Percentiles rank a stretch among this genome's conserved stretches.
These are phyloP conservation scores for Forbesichthys agassizii DNA, from an alignment of 2,113 vertebrate genomes.

Conservation along the genomic window DNA sequence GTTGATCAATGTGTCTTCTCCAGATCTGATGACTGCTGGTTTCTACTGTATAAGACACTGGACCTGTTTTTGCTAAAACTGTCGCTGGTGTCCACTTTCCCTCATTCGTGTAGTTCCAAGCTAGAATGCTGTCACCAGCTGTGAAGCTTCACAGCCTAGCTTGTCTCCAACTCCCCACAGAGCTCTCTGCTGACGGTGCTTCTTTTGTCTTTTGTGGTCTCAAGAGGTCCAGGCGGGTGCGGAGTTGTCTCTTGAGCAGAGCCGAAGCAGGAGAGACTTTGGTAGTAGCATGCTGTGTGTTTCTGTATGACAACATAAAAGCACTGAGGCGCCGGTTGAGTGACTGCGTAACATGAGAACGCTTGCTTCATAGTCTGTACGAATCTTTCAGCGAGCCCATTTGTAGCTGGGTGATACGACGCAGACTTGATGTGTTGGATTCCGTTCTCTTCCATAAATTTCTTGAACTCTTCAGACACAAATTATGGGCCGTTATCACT, in stretches of 20 bases:
- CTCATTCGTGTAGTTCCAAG: not conserved
- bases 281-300: slow-evolving; percentile 6
- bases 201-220: not conserved
- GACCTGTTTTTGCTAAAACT: too few species aligned
- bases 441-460: not conserved
- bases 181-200: not conserved
- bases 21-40: not conserved
- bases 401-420: not conserved
- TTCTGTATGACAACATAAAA: not conserved
- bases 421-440: not conserved
- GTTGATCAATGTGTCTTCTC: too few species aligned
- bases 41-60: not conserved
- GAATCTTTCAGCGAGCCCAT: not conserved
- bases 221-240: not conserved
- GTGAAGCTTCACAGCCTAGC: not conserved
- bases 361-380: not conserved
- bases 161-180: not conserved
- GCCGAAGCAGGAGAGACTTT: not conserved
- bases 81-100: slow-evolving; percentile 1
- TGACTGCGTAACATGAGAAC: not conserved
- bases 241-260: not conserved
- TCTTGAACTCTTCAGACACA: not conserved
- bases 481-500: slow-evolving; percentile 10
- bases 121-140: slow-evolving; percentile 3
- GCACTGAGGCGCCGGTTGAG: not conserved